Base-by-base conservation (phyloP, 2,797 vertebrate genomes). In the Arctocebus calabarensis region DNA sequence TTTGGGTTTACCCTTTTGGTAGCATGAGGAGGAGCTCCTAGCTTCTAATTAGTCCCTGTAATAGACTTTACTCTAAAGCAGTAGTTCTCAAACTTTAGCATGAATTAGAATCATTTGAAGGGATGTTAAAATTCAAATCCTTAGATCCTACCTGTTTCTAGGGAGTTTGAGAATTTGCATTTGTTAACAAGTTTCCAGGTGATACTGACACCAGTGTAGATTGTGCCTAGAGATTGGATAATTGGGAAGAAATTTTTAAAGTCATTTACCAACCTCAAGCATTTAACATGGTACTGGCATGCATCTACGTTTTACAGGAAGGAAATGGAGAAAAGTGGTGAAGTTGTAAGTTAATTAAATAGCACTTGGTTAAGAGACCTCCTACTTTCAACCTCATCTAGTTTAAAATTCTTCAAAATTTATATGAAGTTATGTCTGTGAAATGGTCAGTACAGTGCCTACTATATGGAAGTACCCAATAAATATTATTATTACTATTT, bases 231-330 rank as follows among this genome's bases (percentile, higher is more conserved):
- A 40, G 48, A 74, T 34, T 45, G 62, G 62, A 55, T 82, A 88
- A 43, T 1, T 61, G 3, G 40, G 86, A 77, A 88, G 19, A 95
- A 32, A 48, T 86, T 77, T 75, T 70, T 70, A 75, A 89, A 90
- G n/a, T 52, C 57, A 88, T 48, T 88, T 92, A 29, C 32, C 16
- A 52, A 27, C 29, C 34, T 66, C 16, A 59, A 94, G 34, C 32
- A 64, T 77, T 70, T 19, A 90, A 43, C 61, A 40, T 45, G 37
- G 16, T 7, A 37, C 9, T 11, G 13, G 29, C 20, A 52, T 70
- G 59, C 43, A 25, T 55, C 19, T 83, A 20, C 55, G 52, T 77
- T 95, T 93, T 29, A 94, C 75, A 52, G 32, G 34, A 94, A 79
- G 32, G 29, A 82, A 94, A 75, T 43, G 29, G 9, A 75, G 73